Percentiles rank a stretch among this genome's conserved stretches.
phyloP scores from a whole-genome alignment of 2,113 vertebrate genomes.

The Archilochus colubris region DNA sequence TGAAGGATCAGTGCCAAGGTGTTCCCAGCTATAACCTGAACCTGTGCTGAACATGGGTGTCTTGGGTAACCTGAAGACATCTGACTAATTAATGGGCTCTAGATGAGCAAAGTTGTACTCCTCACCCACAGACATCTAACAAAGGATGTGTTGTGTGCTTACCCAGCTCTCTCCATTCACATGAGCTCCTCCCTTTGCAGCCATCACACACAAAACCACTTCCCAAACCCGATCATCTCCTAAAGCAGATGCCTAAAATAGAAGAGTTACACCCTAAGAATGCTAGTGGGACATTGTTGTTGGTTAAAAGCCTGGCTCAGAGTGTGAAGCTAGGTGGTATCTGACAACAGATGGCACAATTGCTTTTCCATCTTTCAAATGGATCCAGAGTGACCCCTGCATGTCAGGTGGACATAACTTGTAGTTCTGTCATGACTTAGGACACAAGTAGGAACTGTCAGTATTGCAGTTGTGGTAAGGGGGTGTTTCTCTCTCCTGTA shows the following conservation, averaged over 20 bases:
- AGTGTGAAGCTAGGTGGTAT: not conserved
- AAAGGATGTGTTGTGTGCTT: not conserved
- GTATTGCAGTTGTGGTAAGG: not conserved
- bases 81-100: not conserved
- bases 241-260: not conserved
- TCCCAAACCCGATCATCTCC: not conserved
- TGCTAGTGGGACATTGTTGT: not conserved
- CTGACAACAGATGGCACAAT: not conserved
- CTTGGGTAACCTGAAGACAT: not conserved
- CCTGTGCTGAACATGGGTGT: not conserved
- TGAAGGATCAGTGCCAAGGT: not conserved
- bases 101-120: not conserved
- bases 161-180: not conserved
- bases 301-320: not conserved
- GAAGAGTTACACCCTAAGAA: not conserved
- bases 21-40: not conserved
- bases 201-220: not conserved
- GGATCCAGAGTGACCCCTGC: not conserved
- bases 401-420: not conserved
- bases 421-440: not conserved
- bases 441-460: not conserved
- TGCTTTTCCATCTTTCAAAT: not conserved
- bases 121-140: not conserved
- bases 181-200: not conserved
- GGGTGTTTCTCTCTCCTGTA: constrained; percentile 53